Evolutionary conservation across 2,797 vertebrate species (phyloP).

Genomic region (Jordanella pulchra): DNA sequence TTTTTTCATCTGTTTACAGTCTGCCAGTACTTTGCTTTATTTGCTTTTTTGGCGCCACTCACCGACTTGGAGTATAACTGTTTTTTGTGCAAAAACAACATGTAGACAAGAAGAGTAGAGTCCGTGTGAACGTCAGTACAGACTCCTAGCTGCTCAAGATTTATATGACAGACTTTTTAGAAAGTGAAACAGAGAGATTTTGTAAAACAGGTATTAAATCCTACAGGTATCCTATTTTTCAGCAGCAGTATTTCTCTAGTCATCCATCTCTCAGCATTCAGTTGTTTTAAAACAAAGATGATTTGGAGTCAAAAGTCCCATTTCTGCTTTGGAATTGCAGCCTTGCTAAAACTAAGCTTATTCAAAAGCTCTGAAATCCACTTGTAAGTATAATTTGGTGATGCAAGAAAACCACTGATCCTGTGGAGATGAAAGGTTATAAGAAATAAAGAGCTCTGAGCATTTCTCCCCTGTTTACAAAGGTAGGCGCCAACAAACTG

Average conservation of each 20-base stretch:
- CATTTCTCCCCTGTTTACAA: slow-evolving; percentile 47
- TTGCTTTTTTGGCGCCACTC: too few species aligned
- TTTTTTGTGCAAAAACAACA: too few species aligned
- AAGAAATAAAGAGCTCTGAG: slow-evolving; percentile 64
- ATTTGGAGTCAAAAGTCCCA: background rate
- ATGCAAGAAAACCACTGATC: slow-evolving; percentile 34
- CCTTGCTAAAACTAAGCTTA: slow-evolving; percentile 52
- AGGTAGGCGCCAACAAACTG: slow-evolving; percentile 38
- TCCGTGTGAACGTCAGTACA: too few species aligned
- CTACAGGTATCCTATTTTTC: background rate
- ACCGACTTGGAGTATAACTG: too few species aligned
- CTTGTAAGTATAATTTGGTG: slow-evolving; percentile 36
- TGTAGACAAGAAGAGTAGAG: too few species aligned
- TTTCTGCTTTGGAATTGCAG: slow-evolving; percentile 21
- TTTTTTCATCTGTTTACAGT: too few species aligned
- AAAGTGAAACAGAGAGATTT: too few species aligned
- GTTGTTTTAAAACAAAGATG: background rate
- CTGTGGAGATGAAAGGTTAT: slow-evolving; percentile 46
- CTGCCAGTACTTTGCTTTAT: too few species aligned
- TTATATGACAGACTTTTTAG: too few species aligned
- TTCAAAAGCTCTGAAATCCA: slow-evolving; percentile 38
- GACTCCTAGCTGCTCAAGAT: too few species aligned
- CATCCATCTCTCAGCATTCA: background rate
- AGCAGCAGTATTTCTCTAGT: background rate
- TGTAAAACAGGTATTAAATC: background rate